phyloP scores from a whole-genome alignment of 64 coral and sea anemone genomes.

The Montipora sp. region DNA sequence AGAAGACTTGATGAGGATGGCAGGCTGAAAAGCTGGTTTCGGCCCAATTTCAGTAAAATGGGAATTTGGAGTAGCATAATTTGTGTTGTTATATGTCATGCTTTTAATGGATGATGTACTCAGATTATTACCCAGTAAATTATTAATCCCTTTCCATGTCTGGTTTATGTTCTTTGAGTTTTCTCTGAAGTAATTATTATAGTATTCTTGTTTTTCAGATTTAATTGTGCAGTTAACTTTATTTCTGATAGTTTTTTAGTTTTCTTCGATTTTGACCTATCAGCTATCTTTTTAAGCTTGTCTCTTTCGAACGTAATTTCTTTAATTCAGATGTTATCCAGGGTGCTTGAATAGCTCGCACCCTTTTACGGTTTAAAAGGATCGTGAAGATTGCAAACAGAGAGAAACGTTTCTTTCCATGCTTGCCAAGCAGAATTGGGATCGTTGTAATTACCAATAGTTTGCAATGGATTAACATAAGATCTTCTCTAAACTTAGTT shows the following conservation, averaged over 20 bases:
- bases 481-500: slow-evolving; percentile 6
- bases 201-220: not conserved
- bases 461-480: not conserved
- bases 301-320: not conserved
- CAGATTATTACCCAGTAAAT: slow-evolving; percentile 3
- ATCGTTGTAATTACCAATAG: not conserved
- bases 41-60: slow-evolving; percentile 38
- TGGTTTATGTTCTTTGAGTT: not conserved
- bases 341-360: not conserved
- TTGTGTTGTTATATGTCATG: not conserved
- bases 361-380: not conserved
- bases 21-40: not conserved
- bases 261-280: not conserved
- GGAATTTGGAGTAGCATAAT: slow-evolving; percentile 10
- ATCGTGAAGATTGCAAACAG: not conserved
- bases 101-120: slow-evolving; percentile 14
- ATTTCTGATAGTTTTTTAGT: not conserved
- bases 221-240: not conserved
- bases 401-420: not conserved
- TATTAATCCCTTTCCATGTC: slow-evolving; percentile 18
- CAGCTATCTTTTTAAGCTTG: slow-evolving; percentile 6
- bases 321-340: not conserved
- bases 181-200: not conserved
- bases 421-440: slow-evolving; percentile 3
- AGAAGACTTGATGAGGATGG: not conserved